These are phyloP conservation scores for Lithophane semibrunnea DNA, from an alignment of 2,888 invertebrate species.

Conservation along the genomic window DNA sequence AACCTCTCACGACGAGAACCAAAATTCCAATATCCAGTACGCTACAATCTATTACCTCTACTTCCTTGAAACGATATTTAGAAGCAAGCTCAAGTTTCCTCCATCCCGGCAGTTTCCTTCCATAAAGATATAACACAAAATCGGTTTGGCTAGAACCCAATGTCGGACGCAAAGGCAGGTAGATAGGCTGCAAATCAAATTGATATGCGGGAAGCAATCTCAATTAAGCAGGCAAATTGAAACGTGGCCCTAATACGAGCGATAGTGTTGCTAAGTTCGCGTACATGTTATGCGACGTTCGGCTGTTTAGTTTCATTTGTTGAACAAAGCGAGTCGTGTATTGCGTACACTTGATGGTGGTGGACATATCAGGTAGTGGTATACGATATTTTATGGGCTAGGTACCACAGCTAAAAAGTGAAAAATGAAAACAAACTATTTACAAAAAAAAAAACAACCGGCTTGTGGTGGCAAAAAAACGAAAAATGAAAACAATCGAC, in stretches of 20 bases:
- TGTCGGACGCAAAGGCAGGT: conserved; percentile 44
- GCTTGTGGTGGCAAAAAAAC: no score
- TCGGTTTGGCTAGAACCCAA: conserved; percentile 61
- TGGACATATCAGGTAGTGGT: no score
- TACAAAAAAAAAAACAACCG: no score
- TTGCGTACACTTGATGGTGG: neutral
- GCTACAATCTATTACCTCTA: conserved; percentile 16
- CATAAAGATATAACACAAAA: conserved; percentile 53
- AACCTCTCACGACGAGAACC: neutral
- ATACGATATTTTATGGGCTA: no score
- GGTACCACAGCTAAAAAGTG: no score
- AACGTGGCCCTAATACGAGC: conserved; percentile 41
- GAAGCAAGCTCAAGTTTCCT: conserved; percentile 29
- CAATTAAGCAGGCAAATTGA: conserved; percentile 67
- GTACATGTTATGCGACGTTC: conserved; percentile 10
- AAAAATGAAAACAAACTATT: no score
- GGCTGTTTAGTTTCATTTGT: neutral
- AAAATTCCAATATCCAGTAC: conserved; percentile 31
- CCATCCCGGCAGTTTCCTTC: conserved; percentile 28
- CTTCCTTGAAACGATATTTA: conserved; percentile 29
- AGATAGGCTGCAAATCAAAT: conserved; percentile 61
- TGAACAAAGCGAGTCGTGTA: conserved; percentile 15
- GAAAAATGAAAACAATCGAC: no score
- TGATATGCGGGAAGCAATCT: conserved; percentile 69
- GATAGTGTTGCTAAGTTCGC: conserved; percentile 17